Percentiles rank a stretch among this genome's conserved stretches.
These are phyloP conservation scores for Apamea epomidion DNA, from an alignment of 2,888 invertebrate genomes.

Conservation along the genomic window DNA sequence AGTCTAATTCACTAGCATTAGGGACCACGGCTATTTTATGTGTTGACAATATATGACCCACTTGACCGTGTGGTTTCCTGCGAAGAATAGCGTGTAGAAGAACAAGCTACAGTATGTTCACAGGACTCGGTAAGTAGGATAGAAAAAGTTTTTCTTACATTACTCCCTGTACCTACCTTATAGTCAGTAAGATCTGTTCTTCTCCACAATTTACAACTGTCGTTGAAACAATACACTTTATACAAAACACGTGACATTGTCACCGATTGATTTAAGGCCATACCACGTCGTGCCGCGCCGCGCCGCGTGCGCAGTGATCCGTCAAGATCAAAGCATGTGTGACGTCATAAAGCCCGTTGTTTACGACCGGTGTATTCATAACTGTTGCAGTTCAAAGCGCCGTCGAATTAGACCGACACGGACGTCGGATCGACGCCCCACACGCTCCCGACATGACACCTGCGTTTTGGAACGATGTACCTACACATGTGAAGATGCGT, in stretches of 20 bases:
- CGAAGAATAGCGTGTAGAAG: background rate
- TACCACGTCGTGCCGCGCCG: background rate
- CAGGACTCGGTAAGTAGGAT: background rate
- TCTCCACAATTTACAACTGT: background rate
- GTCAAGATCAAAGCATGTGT: constrained; percentile 62
- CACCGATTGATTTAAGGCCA: constrained; percentile 35
- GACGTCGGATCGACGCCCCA: constrained; percentile 37
- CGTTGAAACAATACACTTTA: constrained; percentile 1
- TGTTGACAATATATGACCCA: constrained; percentile 20
- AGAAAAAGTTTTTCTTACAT: background rate
- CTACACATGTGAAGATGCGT: background rate
- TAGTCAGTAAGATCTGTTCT: background rate
- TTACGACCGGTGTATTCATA: constrained; percentile 56
- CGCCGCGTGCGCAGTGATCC: constrained; percentile 32
- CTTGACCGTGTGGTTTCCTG: constrained; percentile 6
- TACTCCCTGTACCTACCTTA: background rate
- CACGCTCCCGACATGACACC: background rate
- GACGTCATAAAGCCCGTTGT: constrained; percentile 56
- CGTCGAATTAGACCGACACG: constrained; percentile 41
- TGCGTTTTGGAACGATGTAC: background rate
- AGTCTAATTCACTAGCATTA: constrained; percentile 32
- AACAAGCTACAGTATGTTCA: background rate
- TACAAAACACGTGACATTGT: constrained; percentile 4
- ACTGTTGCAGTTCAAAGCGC: constrained; percentile 55
- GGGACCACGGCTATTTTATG: background rate